Evolutionary conservation across 1,140 invertebrate genomes (phyloP).

Genomic region (Laupala kohalensis): DNA sequence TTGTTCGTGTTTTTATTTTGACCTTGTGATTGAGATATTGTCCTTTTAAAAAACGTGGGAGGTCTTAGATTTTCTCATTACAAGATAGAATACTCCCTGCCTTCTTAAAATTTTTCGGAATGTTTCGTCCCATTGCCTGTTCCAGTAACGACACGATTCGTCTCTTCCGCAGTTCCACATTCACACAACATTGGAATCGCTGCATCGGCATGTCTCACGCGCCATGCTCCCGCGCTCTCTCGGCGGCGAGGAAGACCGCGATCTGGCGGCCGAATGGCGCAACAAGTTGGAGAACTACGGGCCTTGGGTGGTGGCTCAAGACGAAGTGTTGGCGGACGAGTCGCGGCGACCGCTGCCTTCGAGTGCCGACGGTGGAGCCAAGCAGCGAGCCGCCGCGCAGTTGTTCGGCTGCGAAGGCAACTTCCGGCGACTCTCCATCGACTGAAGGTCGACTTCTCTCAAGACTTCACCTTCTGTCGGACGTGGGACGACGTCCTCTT

Average conservation of each 20-base stretch:
- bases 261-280: conserved; percentile 17
- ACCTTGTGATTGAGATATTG: too few species aligned
- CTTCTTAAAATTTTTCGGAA: not conserved
- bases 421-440: not conserved
- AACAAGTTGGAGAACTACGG: conserved; percentile 18
- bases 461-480: too few species aligned
- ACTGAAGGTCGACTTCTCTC: too few species aligned
- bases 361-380: not conserved
- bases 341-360: not conserved
- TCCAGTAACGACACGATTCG: not conserved
- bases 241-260: conserved; percentile 19
- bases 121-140: not conserved
- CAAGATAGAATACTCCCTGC: too few species aligned
- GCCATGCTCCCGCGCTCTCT: conserved; percentile 22
- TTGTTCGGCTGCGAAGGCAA: not conserved
- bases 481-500: too few species aligned
- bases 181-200: conserved; percentile 18
- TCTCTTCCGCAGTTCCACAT: conserved; percentile 23
- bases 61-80: too few species aligned
- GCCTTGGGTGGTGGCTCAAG: conserved; percentile 18
- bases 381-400: not conserved
- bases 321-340: conserved; percentile 11
- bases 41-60: too few species aligned
- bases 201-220: conserved; percentile 20
- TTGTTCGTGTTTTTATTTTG: too few species aligned